phyloP scores from a whole-genome alignment of 2,888 invertebrate genomes.

The Dicyrtoma fusca region DNA sequence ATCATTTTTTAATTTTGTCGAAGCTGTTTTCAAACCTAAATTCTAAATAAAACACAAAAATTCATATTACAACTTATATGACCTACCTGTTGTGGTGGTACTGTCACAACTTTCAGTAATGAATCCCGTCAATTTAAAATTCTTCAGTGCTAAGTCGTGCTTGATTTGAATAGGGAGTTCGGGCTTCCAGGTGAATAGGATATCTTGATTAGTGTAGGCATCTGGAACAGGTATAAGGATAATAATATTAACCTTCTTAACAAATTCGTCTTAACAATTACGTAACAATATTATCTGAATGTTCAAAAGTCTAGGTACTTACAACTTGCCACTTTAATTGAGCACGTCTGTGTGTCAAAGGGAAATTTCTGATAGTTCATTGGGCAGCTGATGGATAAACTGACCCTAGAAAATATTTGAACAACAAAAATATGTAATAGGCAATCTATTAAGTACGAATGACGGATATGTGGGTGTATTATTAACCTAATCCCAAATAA shows the following conservation, averaged over 20 bases:
- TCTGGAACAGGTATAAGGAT: slow-evolving; percentile 57
- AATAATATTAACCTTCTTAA: neutral
- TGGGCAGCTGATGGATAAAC: slow-evolving; percentile 60
- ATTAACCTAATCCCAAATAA: neutral
- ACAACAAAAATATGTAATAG: neutral
- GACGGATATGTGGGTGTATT: neutral
- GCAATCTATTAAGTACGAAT: neutral
- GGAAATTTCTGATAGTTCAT: slow-evolving; percentile 62
- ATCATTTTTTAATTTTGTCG: too few species aligned
- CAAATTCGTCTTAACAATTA: slow-evolving; percentile 2
- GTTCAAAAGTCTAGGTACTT: slow-evolving; percentile 49
- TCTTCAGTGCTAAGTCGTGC: slow-evolving; percentile 58
- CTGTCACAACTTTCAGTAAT: slow-evolving; percentile 60
- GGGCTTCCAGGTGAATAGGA: slow-evolving; percentile 60
- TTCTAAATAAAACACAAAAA: neutral
- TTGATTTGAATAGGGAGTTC: slow-evolving; percentile 59
- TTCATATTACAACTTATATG: too few species aligned
- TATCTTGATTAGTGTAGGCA: slow-evolving; percentile 61
- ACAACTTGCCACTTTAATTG: slow-evolving; percentile 61
- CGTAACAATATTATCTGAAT: too few species aligned
- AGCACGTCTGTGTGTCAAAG: slow-evolving; percentile 61
- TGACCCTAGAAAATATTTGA: slow-evolving; percentile 58
- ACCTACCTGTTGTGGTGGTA: slow-evolving; percentile 60
- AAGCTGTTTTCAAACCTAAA: too few species aligned
- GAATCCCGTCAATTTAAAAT: slow-evolving; percentile 59